Evolutionary conservation across 2,113 vertebrate species (phyloP).

Genomic region (Cebus imitator): DNA sequence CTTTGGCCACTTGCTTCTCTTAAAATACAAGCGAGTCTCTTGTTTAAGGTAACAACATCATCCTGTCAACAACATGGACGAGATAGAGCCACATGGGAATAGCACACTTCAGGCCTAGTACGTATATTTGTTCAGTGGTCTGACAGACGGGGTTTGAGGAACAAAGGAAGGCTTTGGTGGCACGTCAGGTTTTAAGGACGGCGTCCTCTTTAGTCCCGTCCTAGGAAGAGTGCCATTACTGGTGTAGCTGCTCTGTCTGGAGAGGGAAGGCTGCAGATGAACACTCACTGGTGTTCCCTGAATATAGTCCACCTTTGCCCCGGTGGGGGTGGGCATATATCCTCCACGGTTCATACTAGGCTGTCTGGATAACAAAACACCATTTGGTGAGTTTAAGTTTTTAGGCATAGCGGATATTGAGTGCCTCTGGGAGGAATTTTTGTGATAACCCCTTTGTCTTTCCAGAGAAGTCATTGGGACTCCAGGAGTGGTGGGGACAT

Average conservation of each 20-base stretch:
- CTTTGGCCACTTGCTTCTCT: conserved; percentile 93
- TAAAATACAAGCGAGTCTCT: conserved; percentile 83
- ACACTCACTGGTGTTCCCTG: conserved; percentile 91
- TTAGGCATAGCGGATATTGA: conserved; percentile 96
- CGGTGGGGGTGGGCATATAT: conserved; percentile 91
- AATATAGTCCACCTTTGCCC: conserved; percentile 95
- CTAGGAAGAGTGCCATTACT: conserved; percentile 96
- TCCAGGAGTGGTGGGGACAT: conserved; percentile 93
- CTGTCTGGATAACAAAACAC: conserved; percentile 95
- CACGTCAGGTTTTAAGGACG: conserved; percentile 97
- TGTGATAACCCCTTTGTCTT: conserved; percentile 94
- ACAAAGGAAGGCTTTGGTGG: conserved; percentile 97
- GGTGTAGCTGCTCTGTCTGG: conserved; percentile 96
- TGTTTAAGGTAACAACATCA: conserved; percentile 69
- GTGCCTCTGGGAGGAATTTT: conserved; percentile 96
- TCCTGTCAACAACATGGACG: conserved; percentile 74
- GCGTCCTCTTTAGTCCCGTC: conserved; percentile 95
- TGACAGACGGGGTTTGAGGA: conserved; percentile 94
- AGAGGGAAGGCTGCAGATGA: conserved; percentile 92
- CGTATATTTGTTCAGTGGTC: conserved; percentile 97
- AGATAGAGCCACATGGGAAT: conserved; percentile 75
- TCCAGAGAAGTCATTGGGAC: conserved; percentile 96
- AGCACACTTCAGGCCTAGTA: conserved; percentile 89
- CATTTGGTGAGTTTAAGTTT: conserved; percentile 93
- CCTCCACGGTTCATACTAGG: conserved; percentile 95